Percentiles rank a stretch among this genome's conserved stretches.
Conservation (phyloP, 2,797 vertebrate species). For the Notamacropus eugenii region DNA sequence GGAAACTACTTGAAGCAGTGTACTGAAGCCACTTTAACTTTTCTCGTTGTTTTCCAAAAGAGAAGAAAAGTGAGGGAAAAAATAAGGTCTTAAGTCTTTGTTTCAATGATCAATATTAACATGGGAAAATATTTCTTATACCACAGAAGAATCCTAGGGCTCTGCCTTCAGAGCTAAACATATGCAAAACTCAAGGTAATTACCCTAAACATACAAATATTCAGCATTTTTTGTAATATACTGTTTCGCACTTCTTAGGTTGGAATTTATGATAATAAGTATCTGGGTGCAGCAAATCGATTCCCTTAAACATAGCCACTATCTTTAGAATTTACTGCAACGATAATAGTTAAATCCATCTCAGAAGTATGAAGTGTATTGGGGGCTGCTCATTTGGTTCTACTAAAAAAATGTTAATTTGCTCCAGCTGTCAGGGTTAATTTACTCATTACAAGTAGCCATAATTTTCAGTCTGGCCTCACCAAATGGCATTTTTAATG, state of each 20-base stretch:
- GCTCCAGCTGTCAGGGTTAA: neutral
- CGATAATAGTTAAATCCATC: neutral
- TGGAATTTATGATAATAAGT: constrained; percentile 2
- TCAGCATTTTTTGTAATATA: neutral
- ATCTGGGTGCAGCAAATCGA: neutral
- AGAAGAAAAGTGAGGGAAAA: neutral
- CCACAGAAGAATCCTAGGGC: neutral
- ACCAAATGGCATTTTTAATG: constrained; percentile 23
- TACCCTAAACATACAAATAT: constrained; percentile 22
- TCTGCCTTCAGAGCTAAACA: neutral
- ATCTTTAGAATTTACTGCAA: neutral
- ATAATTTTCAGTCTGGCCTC: constrained; percentile 41
- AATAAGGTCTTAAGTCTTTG: neutral
- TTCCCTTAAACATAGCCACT: neutral
- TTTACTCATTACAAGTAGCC: neutral
- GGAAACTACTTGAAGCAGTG: neutral
- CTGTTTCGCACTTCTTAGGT: neutral
- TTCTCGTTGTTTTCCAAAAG: neutral
- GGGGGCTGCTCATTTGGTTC: neutral
- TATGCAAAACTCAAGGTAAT: neutral
- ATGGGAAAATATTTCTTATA: neutral
- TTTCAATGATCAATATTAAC: neutral
- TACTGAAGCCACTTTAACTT: neutral
- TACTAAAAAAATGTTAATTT: neutral
- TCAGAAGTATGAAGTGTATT: neutral